These are phyloP conservation scores for Microctonus hyperodae DNA, from an alignment of 2,888 invertebrate species.

Conservation along the genomic window DNA sequence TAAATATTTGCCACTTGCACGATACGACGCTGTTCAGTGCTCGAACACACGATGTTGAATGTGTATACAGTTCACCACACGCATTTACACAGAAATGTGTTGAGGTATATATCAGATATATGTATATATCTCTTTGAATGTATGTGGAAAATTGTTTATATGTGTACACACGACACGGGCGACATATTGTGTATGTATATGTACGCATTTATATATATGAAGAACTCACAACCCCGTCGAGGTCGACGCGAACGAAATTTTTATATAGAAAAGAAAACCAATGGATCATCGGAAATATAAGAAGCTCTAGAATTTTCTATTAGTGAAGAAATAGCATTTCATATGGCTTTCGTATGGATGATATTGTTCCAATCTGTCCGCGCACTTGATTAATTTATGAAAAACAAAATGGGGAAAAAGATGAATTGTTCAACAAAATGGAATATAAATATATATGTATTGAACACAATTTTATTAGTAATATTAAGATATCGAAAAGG, in stretches of 20 bases:
- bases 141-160: neutral
- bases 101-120: no score
- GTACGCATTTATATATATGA: neutral
- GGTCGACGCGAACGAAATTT: conserved; percentile 17
- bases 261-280: conserved; percentile 12
- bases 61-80: conserved; percentile 2
- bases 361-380: neutral
- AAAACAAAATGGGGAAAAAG: conserved; percentile 4
- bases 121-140: neutral
- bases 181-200: neutral
- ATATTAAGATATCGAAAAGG: no score
- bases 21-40: conserved; percentile 2
- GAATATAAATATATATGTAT: neutral
- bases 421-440: neutral
- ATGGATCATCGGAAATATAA: conserved; percentile 48
- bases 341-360: no score
- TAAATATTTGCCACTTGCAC: neutral
- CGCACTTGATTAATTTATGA: neutral
- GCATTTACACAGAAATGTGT: neutral
- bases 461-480: no score
- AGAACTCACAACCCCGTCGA: conserved; percentile 24
- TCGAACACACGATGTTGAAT: conserved; percentile 4
- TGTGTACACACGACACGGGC: neutral
- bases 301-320: conserved; percentile 45
- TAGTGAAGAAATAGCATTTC: neutral